A percentile compares a stretch with the other conserved stretches of the same genome.
Evolutionary conservation across 2,888 invertebrate species (phyloP).

Genomic region (Cantharis lateralis): DNA sequence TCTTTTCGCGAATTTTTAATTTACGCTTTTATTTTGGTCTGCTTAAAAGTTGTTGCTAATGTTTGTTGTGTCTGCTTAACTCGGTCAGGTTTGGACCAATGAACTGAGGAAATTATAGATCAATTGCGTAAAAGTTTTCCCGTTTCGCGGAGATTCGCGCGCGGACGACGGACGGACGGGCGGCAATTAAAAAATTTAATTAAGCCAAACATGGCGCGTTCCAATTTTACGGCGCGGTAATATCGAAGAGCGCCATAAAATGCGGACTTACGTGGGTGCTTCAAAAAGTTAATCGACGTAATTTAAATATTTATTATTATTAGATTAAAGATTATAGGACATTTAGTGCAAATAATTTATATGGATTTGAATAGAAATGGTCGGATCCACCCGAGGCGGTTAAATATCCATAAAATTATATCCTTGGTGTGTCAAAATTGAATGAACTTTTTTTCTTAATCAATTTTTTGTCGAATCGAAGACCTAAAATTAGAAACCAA

Average conservation of each 20-base stretch:
- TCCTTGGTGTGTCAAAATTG: neutral
- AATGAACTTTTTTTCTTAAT: neutral
- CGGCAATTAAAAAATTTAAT: neutral
- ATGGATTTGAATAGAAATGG: slow-evolving; percentile 4
- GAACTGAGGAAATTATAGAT: neutral
- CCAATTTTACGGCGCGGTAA: neutral
- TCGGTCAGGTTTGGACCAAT: neutral
- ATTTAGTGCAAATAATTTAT: slow-evolving; percentile 9
- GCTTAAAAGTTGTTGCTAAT: neutral
- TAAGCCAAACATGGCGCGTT: neutral
- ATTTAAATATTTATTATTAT: slow-evolving; percentile 10
- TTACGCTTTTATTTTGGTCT: neutral
- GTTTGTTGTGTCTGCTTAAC: neutral
- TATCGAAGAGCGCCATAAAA: neutral
- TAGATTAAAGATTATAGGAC: slow-evolving; percentile 11
- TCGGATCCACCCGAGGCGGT: neutral
- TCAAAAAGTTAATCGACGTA: neutral
- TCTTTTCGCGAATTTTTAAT: neutral
- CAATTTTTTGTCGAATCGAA: slow-evolving; percentile 1
- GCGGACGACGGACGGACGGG: neutral
- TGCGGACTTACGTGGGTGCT: neutral
- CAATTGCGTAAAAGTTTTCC: neutral
- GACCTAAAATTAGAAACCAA: slow-evolving; percentile 20
- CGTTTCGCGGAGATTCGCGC: neutral
- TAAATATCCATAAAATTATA: neutral